These are phyloP conservation scores for Drosophila athabasca DNA, from an alignment of 1,140 invertebrate genomes.

Conservation along the genomic window DNA sequence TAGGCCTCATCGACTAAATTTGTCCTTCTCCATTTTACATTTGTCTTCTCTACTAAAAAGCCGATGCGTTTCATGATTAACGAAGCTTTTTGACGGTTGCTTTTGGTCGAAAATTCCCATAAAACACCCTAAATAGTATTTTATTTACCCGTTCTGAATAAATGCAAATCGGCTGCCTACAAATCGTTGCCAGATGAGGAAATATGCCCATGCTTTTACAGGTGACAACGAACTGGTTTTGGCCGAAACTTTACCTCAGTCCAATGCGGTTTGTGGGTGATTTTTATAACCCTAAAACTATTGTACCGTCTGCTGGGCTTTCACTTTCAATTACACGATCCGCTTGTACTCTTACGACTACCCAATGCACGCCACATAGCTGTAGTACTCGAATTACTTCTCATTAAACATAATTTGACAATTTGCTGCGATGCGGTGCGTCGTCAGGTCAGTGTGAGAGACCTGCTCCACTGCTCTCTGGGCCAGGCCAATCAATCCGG, in stretches of 20 bases:
- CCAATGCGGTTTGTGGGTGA: not conserved
- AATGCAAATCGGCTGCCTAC: constrained; percentile 30
- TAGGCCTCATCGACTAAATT: too few relatives aligned
- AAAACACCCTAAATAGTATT: constrained; percentile 12
- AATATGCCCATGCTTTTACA: constrained; percentile 17
- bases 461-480: constrained; percentile 14
- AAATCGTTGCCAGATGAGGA: constrained; percentile 33
- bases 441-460: constrained; percentile 6
- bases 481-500: constrained; percentile 11
- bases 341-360: constrained; percentile 5
- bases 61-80: not conserved
- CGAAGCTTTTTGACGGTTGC: not conserved
- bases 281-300: not conserved
- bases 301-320: constrained; percentile 25
- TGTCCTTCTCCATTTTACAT: not conserved
- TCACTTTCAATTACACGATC: constrained; percentile 48
- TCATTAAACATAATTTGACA: constrained; percentile 62
- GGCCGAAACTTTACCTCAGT: not conserved
- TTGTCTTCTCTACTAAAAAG: not conserved
- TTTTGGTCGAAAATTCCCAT: not conserved
- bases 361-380: constrained; percentile 38
- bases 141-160: constrained; percentile 1
- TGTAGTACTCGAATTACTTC: constrained; percentile 26
- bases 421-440: constrained; percentile 17
- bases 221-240: constrained; percentile 10